phyloP scores from a whole-genome alignment of 1,140 invertebrate species.

The Glomeris maerens region DNA sequence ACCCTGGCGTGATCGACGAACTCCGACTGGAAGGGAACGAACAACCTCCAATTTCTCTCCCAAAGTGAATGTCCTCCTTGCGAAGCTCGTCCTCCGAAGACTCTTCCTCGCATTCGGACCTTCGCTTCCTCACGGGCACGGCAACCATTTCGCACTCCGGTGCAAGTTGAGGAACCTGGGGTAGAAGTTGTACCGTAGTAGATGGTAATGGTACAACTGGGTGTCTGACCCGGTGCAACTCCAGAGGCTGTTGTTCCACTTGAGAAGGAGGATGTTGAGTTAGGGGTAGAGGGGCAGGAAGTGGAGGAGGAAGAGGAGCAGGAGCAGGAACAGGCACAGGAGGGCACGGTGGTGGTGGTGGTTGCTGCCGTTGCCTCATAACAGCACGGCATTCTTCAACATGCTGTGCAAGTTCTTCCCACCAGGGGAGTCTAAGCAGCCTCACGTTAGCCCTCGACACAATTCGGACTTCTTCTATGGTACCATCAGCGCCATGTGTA shows the following conservation, averaged over 20 bases:
- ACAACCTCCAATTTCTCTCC: constrained; percentile 16
- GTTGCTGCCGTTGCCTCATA: constrained; percentile 14
- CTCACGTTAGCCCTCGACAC: constrained; percentile 74
- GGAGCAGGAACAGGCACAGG: constrained; percentile 8
- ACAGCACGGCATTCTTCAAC: constrained; percentile 9
- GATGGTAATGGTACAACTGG: too few relatives aligned
- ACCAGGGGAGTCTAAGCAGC: constrained; percentile 85
- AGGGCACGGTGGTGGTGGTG: constrained; percentile 16
- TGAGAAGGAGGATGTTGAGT: background rate
- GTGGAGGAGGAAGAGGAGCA: constrained; percentile 12
- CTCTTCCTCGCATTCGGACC: constrained; percentile 54
- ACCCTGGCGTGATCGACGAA: constrained; percentile 4
- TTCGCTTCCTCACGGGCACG: constrained; percentile 26
- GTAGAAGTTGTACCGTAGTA: constrained; percentile 4
- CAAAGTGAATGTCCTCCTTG: constrained; percentile 68
- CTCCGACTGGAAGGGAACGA: background rate
- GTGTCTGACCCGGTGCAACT: background rate
- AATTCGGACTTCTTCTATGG: constrained; percentile 33
- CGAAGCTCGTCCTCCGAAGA: constrained; percentile 73
- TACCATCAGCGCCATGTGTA: constrained; percentile 23
- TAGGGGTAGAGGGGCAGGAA: background rate
- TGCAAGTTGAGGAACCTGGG: constrained; percentile 4
- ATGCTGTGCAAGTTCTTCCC: constrained; percentile 67
- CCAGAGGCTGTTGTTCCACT: background rate
- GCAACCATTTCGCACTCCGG: too few relatives aligned